Percentiles rank a stretch among this genome's conserved stretches.
phyloP scores from a whole-genome alignment of 2,113 vertebrate genomes.

The Steatornis caripensis region DNA sequence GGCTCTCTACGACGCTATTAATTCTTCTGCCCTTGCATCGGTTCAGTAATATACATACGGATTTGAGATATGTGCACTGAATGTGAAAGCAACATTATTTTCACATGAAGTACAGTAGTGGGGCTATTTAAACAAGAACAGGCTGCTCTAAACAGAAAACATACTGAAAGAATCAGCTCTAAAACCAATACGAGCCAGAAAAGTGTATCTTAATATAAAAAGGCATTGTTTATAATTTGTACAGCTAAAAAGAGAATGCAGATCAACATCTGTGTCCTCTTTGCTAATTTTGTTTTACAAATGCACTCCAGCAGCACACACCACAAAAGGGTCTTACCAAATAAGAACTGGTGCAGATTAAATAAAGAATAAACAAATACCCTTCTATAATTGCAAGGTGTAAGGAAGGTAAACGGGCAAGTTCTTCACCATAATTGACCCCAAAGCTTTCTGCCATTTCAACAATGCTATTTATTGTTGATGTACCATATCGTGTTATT shows the following conservation, averaged over 20 bases:
- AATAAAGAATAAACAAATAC: neutral
- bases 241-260: conserved; percentile 29
- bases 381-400: neutral
- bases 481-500: neutral
- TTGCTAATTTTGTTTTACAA: conserved; percentile 44
- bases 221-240: conserved; percentile 40
- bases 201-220: conserved; percentile 25
- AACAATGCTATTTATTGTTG: neutral
- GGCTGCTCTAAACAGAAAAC: conserved; percentile 15
- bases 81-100: neutral
- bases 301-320: neutral
- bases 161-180: conserved; percentile 28
- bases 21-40: neutral
- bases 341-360: neutral
- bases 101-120: neutral
- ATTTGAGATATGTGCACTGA: neutral
- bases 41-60: neutral
- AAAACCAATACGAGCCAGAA: neutral
- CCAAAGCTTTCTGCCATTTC: neutral
- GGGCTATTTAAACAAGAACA: conserved; percentile 15
- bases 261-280: conserved; percentile 47
- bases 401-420: neutral
- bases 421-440: neutral
- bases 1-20: neutral
- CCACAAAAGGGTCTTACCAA: neutral